Evolutionary conservation across 2,888 invertebrate species (phyloP).

Genomic region (Atethmia centrago): DNA sequence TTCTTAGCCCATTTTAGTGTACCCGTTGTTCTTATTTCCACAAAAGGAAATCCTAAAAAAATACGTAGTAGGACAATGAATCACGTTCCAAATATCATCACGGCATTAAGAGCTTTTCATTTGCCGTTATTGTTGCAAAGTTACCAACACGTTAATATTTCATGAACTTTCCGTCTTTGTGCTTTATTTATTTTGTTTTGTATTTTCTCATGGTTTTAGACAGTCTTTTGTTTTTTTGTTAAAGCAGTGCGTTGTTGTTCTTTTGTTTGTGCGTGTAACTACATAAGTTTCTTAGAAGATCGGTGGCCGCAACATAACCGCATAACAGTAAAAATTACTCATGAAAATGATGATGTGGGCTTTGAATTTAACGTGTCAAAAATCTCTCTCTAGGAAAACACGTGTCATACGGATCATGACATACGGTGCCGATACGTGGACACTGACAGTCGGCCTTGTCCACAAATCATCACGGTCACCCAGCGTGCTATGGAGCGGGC

Average conservation of each 20-base stretch:
- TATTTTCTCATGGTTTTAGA: background rate
- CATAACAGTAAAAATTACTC: too few species aligned
- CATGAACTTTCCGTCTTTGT: too few species aligned
- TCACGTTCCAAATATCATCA: slow-evolving; percentile 35
- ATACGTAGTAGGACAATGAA: slow-evolving; percentile 31
- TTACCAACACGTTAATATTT: slow-evolving; percentile 35
- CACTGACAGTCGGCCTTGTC: too few species aligned
- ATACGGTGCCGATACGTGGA: too few species aligned
- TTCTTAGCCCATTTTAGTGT: background rate
- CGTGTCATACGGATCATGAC: too few species aligned
- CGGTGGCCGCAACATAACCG: too few species aligned
- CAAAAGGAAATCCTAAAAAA: background rate
- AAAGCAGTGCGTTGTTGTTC: slow-evolving; percentile 5
- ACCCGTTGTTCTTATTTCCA: background rate
- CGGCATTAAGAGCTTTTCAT: slow-evolving; percentile 40
- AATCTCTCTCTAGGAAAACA: too few species aligned
- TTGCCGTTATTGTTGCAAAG: slow-evolving; percentile 27
- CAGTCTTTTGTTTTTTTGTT: slow-evolving; percentile 17
- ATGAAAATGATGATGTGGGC: too few species aligned
- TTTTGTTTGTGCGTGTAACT: slow-evolving; percentile 5
- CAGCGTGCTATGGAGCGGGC: too few species aligned
- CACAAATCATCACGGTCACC: too few species aligned
- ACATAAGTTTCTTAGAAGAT: too few species aligned
- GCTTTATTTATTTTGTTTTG: background rate
- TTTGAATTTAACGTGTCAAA: too few species aligned